Evolutionary conservation across 1,140 invertebrate genomes (phyloP), one percentile per base, ranked within the genome.

Genomic region (Ceratina japonica): DNA sequence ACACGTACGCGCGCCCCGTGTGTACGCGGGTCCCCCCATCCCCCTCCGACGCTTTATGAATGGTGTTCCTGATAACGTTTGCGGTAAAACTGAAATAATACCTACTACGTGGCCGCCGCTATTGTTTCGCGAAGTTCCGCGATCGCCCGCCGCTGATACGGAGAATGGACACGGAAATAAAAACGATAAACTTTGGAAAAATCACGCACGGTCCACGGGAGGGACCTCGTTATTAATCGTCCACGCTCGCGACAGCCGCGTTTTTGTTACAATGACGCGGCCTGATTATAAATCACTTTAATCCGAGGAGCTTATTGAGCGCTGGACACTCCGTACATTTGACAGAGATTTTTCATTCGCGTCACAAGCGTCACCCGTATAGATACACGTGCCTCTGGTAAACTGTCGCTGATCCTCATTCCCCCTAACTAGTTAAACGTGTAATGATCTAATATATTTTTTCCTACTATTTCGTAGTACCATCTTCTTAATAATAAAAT

Each of bases 11-110:
- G 27, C 66, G 56, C 51, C 52, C 12, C n/a, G 54, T 54, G 54
- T 54, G 62, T 66, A 61, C 78, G 72, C 64, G 10, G 44, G n/a
- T n/a, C 52, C 18, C 54, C 22, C 51, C 54, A n/a, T n/a, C 20
- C 54, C 15, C 13, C 5, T 44, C 37, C 5, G 37, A 10, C 12
- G 71, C 3, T 79, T 74, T 73, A 73, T 66, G 71, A 79, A 74
- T 73, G 77, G 77, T 62, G 62, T 58, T 66, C 18, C 77, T 65
- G 77, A 79, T 79, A 79, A 73, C 70, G 71, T 72, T 65, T 56
- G 31, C 77, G 62, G 77, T 73, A 59, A 73, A 73, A 73, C 77
- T 79, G 70, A 74, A 74, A 79, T 79, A 74, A 73, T 78, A 78
- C 72, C 70, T 75, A 44, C 37, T 44, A 62, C 64, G 70, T 54